Evolutionary conservation across 2,888 invertebrate species (phyloP).

Genomic region (Alloplasta piceator): DNA sequence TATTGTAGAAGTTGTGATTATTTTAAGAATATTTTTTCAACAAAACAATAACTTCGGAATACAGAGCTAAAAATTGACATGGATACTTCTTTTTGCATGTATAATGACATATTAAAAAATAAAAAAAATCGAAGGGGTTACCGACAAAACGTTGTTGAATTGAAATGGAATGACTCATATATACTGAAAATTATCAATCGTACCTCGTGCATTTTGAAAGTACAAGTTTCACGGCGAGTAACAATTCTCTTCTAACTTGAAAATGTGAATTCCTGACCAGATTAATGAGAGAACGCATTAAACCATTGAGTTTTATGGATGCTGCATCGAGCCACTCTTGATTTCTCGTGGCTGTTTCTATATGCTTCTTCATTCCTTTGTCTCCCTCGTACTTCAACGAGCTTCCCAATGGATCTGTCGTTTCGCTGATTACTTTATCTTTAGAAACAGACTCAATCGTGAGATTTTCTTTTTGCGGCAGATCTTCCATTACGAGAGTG

Average conservation of each 20-base stretch:
- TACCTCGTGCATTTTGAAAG: slow-evolving; percentile 86
- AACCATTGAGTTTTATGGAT: slow-evolving; percentile 85
- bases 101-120: too few species aligned
- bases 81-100: too few species aligned
- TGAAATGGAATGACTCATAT: too few species aligned
- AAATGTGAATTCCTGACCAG: slow-evolving; percentile 86
- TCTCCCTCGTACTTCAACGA: slow-evolving; percentile 72
- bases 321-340: slow-evolving; percentile 86
- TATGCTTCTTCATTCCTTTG: slow-evolving; percentile 80
- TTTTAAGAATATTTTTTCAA: too few species aligned
- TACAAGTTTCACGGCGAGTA: slow-evolving; percentile 85
- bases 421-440: slow-evolving; percentile 70
- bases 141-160: too few species aligned
- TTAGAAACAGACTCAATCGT: slow-evolving; percentile 47
- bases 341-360: slow-evolving; percentile 82
- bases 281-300: slow-evolving; percentile 84
- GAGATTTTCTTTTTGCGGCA: slow-evolving; percentile 60
- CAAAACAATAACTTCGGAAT: not conserved
- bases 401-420: slow-evolving; percentile 67
- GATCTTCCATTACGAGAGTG: slow-evolving; percentile 83
- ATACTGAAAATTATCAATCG: slow-evolving; percentile 68
- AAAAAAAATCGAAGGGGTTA: too few species aligned
- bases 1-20: too few species aligned
- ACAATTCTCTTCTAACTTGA: slow-evolving; percentile 87
- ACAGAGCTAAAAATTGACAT: too few species aligned